These are phyloP conservation scores for Melanotaenia parkinsoni DNA, from an alignment of 2,797 vertebrate species.

Conservation along the genomic window DNA sequence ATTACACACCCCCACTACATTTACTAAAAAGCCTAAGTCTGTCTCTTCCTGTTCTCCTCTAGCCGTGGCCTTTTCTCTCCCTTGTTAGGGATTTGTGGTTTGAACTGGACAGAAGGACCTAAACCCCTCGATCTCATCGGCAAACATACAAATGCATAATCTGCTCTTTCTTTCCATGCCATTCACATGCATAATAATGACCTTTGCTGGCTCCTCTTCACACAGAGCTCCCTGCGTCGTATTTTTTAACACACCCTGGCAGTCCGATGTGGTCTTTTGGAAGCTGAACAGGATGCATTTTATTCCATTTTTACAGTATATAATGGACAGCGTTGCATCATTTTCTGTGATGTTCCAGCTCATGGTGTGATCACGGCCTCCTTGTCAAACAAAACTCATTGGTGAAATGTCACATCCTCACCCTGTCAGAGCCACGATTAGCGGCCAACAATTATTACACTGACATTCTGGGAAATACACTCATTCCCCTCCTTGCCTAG, in stretches of 20 bases:
- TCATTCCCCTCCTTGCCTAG: neutral
- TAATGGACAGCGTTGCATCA: conserved; percentile 49
- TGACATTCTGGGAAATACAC: conserved; percentile 2
- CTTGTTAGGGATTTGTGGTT: conserved; percentile 75
- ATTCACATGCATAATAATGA: conserved; percentile 81
- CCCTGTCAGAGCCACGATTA: conserved; percentile 17
- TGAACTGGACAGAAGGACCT: conserved; percentile 74
- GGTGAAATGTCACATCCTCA: conserved; percentile 37
- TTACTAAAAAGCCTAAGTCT: conserved; percentile 74
- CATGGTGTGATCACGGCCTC: conserved; percentile 23
- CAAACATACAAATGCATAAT: conserved; percentile 86
- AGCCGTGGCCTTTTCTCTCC: conserved; percentile 57
- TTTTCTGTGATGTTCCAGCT: conserved; percentile 40
- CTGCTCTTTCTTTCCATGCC: conserved; percentile 75
- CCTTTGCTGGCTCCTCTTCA: conserved; percentile 69
- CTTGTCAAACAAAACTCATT: conserved; percentile 10
- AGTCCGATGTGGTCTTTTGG: conserved; percentile 49
- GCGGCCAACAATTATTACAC: conserved; percentile 28
- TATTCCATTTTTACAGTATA: conserved; percentile 29
- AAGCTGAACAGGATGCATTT: conserved; percentile 39
- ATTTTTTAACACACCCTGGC: conserved; percentile 63
- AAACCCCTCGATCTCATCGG: conserved; percentile 82
- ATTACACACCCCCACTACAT: conserved; percentile 50
- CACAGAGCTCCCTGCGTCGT: conserved; percentile 49
- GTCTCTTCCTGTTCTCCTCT: conserved; percentile 60